Base-by-base conservation (phyloP, 92 coral and sea anemone species). In the Parazoanthus swiftii region DNA sequence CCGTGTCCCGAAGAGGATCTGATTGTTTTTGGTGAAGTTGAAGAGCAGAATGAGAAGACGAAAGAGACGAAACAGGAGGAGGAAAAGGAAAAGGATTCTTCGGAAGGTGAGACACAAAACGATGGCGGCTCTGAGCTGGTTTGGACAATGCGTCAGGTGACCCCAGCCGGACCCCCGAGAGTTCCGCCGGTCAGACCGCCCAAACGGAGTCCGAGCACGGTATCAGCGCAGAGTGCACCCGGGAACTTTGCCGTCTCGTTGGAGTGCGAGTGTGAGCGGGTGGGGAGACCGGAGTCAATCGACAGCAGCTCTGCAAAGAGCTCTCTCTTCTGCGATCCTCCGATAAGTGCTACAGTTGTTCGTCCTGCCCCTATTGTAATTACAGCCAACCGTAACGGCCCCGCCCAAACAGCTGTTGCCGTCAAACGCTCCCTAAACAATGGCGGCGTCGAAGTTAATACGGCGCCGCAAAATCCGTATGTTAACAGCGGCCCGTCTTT, bases 361-460 rank as follows among this genome's bases (percentile, higher is more conserved):
- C 95, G 95, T 36, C 98, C 98, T 7, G 86, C 96, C 13, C 94
- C 98, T 8, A 93, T 95, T 46, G 94, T 95, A 18, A 50, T 95
- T 21, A 91, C 96, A 1, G 91, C 79, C 68, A 87, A 88, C 73
- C 92, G 92, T 58, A 92, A 89, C 79, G 98, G 98, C 23, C 94
- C 98, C 8, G 92, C 91, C 18, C 90, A 86, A 72, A 56, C 95
- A 42, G 94, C 94, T 26, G 89, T 91, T 80, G 91, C 93, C 23
- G 91, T 95, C 72, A 91, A 85, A 76, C 89, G 90, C 58, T 48
- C 88, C 35, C 78, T 85, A 42, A 68, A 86, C 29, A 90, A 85
- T 72, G 75, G 44, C 35, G 90, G 35, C 42, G 89, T 50, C 50
- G 73, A 23, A 63, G 23, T 56, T 43, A 58, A 67, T 56, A 87